These are phyloP conservation scores for Diaprepes abbreviatus DNA, from an alignment of 2,888 invertebrate species.

Conservation along the genomic window DNA sequence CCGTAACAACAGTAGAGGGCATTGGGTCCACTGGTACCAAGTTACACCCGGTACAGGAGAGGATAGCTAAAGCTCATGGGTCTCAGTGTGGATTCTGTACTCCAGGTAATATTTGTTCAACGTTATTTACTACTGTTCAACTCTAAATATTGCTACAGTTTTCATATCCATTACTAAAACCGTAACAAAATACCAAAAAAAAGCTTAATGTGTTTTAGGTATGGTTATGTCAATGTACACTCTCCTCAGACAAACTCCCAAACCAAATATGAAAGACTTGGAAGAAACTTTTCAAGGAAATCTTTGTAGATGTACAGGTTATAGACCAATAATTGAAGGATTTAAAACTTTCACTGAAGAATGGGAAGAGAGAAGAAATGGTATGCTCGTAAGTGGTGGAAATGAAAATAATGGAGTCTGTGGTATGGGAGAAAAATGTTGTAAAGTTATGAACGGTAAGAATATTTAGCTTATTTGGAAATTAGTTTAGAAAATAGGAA, in stretches of 20 bases:
- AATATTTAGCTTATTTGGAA: no score
- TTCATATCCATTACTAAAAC: no score
- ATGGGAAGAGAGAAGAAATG: constrained; percentile 70
- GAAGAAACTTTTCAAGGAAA: constrained; percentile 86
- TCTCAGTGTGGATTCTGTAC: constrained; percentile 73
- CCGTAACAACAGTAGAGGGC: constrained; percentile 93
- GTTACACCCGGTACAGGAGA: no score
- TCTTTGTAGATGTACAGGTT: constrained; percentile 98
- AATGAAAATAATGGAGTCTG: constrained; percentile 65
- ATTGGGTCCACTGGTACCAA: constrained; percentile 87
- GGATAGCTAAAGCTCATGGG: constrained; percentile 91
- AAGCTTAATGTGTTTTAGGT: constrained; percentile 16
- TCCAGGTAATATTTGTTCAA: no score
- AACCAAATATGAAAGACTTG: constrained; percentile 81
- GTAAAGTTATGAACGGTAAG: constrained; percentile 67
- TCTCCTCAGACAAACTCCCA: constrained; percentile 83
- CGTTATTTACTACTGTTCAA: no score
- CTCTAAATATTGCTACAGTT: no score
- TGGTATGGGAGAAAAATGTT: constrained; percentile 77
- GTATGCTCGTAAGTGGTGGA: constrained; percentile 54
- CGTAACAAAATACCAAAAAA: no score
- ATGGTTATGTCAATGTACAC: no score
- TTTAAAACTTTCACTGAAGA: constrained; percentile 87
- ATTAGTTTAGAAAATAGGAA: no score
- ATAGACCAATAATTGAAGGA: constrained; percentile 93